Evolutionary conservation across 2,113 vertebrate genomes (phyloP).

Genomic region (Tachycineta bicolor): DNA sequence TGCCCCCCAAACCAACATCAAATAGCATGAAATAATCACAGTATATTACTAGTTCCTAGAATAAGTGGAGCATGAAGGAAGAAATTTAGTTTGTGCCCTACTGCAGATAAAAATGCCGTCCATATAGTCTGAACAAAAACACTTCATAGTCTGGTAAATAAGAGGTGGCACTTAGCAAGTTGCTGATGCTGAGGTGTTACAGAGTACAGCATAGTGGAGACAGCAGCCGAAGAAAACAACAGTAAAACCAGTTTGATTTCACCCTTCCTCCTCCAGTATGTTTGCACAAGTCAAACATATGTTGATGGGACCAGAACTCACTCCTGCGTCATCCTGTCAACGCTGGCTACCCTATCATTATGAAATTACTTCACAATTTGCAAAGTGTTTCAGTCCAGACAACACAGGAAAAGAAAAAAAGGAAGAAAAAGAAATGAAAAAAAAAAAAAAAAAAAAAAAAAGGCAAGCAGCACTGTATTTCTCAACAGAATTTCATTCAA

Average conservation of each 20-base stretch:
- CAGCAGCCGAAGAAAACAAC: not conserved
- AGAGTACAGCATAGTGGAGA: not conserved
- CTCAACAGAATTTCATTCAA: not conserved
- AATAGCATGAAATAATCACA: not conserved
- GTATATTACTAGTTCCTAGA: not conserved
- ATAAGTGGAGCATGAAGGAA: not conserved
- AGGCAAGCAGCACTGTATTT: not conserved
- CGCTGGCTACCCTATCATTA: not conserved
- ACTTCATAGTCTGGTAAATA: not conserved
- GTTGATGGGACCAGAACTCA: not conserved
- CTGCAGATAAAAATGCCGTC: not conserved
- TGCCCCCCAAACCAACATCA: not conserved
- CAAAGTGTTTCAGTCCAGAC: not conserved
- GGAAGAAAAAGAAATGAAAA: no score
- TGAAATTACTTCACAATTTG: not conserved
- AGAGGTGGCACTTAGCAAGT: not conserved
- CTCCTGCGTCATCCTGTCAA: not conserved
- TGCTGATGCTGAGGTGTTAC: not conserved
- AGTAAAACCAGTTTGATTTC: not conserved
- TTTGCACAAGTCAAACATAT: not conserved
- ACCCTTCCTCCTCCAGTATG: not conserved
- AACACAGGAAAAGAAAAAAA: accelerated
- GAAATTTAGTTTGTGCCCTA: not conserved
- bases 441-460: no score
- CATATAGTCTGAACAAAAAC: not conserved